A percentile compares a stretch with the other conserved stretches of the same genome.
These are phyloP conservation scores for Pterobdella sp. DNA, from an alignment of 2,888 invertebrate species.

Conservation along the genomic window DNA sequence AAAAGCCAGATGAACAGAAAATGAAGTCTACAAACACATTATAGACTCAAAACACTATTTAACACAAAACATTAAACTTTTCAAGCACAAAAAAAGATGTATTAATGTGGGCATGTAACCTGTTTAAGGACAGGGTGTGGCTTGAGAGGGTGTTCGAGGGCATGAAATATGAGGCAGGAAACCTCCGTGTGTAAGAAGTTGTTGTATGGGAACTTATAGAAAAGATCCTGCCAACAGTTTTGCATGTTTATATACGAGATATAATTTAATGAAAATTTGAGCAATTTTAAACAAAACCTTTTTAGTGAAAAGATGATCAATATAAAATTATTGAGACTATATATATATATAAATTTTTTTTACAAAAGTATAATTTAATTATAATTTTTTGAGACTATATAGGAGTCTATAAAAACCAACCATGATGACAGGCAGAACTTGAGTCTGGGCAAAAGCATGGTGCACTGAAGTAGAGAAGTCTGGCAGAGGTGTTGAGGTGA, in stretches of 20 bases:
- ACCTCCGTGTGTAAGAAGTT: conserved; percentile 90
- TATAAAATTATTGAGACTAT: no score
- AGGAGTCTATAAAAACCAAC: background rate
- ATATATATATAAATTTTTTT: no score
- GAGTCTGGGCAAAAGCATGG: background rate
- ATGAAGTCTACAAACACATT: background rate
- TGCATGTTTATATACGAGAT: background rate
- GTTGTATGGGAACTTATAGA: conserved; percentile 83
- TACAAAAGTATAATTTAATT: no score
- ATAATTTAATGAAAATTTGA: background rate
- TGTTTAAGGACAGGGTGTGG: conserved; percentile 23
- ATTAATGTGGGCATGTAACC: no score
- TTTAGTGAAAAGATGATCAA: no score
- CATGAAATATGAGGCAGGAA: conserved; percentile 66
- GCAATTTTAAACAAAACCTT: no score
- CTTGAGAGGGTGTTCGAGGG: conserved; percentile 53
- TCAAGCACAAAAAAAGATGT: no score
- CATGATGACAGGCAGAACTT: conserved; percentile 11
- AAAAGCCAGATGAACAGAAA: background rate
- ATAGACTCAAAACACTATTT: background rate
- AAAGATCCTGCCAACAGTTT: conserved; percentile 65
- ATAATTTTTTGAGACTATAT: background rate
- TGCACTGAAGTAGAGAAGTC: background rate
- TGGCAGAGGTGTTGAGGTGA: background rate
- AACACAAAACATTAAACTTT: background rate